Conservation (phyloP, 2,113 vertebrate species). For the Urocolius indicus region DNA sequence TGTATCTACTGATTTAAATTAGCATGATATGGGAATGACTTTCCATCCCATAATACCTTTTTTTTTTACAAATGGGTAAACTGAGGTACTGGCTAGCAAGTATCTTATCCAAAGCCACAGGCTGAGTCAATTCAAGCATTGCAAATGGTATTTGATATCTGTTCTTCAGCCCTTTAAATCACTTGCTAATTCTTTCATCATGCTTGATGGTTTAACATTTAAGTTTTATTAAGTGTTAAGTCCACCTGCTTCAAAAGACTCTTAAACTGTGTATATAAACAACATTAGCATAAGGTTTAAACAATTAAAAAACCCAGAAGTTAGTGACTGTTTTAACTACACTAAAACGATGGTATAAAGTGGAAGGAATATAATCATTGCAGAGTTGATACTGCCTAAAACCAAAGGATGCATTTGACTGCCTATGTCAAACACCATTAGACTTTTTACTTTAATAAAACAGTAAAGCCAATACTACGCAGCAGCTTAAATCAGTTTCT, state of each 20-base stretch:
- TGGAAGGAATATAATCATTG: background rate
- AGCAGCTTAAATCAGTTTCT: conserved; percentile 28
- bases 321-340: background rate
- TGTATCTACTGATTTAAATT: background rate
- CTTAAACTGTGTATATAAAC: background rate
- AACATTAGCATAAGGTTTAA: background rate
- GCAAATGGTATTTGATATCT: background rate
- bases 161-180: background rate
- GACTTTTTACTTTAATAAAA: conserved; percentile 39
- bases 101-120: background rate
- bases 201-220: background rate
- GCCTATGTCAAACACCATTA: conserved; percentile 17
- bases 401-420: background rate
- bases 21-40: background rate
- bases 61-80: background rate
- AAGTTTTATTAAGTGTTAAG: background rate
- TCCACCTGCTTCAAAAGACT: background rate
- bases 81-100: background rate
- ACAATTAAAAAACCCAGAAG: background rate
- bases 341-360: background rate
- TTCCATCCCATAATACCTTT: background rate
- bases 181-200: background rate
- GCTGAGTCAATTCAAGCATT: background rate
- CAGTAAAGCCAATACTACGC: background rate
- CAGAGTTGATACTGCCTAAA: background rate